Evolutionary conservation across 2,888 invertebrate species (phyloP), one percentile per base, ranked within the genome.

Genomic region (Drosophila niveifrons): DNA sequence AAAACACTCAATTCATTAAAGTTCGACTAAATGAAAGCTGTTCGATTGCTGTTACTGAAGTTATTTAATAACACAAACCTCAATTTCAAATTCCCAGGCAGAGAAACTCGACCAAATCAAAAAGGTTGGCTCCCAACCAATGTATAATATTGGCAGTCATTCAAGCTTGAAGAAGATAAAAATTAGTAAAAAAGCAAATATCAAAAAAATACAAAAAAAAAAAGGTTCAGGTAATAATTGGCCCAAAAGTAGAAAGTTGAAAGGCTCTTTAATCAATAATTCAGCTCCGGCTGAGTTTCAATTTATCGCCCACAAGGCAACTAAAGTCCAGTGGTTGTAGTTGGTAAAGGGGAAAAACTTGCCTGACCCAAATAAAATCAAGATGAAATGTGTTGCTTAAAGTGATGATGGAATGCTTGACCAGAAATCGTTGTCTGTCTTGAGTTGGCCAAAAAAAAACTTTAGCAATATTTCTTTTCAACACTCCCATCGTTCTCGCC

Each of bases 231-330:
- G 66, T 79, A 72, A 71, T 75, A 82, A 72, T 57, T 66, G 64
- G 69, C 43, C 52, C 48, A 55, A 58, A 39, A 31, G 68, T 55
- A 39, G 18, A 58, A 47, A 65, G 51, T 48, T 41, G 11, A 62
- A 62, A 72, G 51, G 15, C 36, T 36, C 53, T 75, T 85, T 64
- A 85, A 83, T 88, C 83, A 88, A 88, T 85, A 87, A 88, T 85
- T 85, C 82, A 79, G 63, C 67, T 55, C 52, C 44, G 72, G 66
- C 72, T 76, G 66, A 47, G 59, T 66, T 70, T 61, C 76, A 69
- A 65, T 75, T 75, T 67, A 56, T 61, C 61, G 34, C 36, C 55
- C 41, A 47, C 44, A 53, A 52, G 50, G 46, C 31, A 47, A 57
- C 41, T 11, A 28, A 41, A 36, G 15, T 17, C 10, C 6, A 36